Evolutionary conservation across 2,797 vertebrate genomes (phyloP).

Genomic region (Yasuhikotakia modesta): DNA sequence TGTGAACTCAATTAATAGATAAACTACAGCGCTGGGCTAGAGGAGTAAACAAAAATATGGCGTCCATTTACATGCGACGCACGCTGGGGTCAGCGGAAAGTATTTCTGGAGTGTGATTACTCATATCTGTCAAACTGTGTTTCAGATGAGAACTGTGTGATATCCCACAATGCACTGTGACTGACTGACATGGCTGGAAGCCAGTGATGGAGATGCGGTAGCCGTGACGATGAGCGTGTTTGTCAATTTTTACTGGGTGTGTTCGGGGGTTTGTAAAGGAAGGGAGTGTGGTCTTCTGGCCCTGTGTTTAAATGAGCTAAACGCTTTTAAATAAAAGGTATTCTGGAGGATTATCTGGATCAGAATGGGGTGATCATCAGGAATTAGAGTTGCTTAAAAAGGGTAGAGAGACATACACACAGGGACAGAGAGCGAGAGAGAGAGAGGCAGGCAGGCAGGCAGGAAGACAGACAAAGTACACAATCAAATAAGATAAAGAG

Average conservation of each 20-base stretch:
- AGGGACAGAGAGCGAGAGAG: background rate
- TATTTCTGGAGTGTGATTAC: constrained; percentile 45
- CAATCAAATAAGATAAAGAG: background rate
- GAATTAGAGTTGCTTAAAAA: constrained; percentile 34
- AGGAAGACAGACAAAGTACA: constrained; percentile 40
- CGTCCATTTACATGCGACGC: constrained; percentile 31
- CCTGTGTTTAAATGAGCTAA: constrained; percentile 39
- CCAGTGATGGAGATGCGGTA: background rate
- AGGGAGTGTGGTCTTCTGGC: background rate
- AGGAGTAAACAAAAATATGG: constrained; percentile 45
- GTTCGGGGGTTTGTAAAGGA: background rate
- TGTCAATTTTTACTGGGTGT: background rate
- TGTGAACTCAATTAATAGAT: constrained; percentile 51
- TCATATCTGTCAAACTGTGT: constrained; percentile 42
- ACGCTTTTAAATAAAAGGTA: constrained; percentile 43
- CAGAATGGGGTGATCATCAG: constrained; percentile 21
- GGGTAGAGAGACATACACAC: background rate
- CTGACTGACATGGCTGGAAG: constrained; percentile 41
- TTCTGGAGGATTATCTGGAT: constrained; percentile 44
- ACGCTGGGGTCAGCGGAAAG: constrained; percentile 37
- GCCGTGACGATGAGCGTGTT: background rate
- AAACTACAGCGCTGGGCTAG: constrained; percentile 33
- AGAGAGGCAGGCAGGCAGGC: constrained; percentile 28
- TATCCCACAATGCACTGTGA: constrained; percentile 14
- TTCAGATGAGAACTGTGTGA: constrained; percentile 39